Evolutionary conservation across 1,140 invertebrate species (phyloP).

Genomic region (Polypedilum pembai): DNA sequence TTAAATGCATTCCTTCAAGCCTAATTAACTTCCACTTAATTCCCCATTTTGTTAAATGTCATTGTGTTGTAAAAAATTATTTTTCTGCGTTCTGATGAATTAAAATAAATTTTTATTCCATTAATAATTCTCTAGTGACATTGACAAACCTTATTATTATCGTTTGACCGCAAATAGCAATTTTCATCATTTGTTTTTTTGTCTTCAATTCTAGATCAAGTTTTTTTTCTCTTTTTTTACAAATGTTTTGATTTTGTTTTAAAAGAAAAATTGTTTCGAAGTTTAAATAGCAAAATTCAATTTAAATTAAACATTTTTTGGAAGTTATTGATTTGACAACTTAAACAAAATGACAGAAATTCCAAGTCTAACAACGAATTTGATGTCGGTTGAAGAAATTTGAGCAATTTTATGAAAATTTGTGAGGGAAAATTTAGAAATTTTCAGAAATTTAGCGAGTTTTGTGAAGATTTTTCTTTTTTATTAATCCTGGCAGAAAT

Average conservation of each 20-base stretch:
- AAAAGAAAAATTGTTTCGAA: too few species aligned
- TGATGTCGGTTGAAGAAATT: too few species aligned
- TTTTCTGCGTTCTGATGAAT: neutral
- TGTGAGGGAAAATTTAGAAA: too few species aligned
- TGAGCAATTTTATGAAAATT: too few species aligned
- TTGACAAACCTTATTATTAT: conserved; percentile 27
- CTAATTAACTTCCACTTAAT: conserved; percentile 27
- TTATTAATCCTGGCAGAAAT: too few species aligned
- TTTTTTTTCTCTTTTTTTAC: neutral
- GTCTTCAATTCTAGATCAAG: neutral
- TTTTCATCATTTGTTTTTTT: conserved; percentile 20
- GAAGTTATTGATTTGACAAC: too few species aligned
- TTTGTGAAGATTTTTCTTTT: too few species aligned
- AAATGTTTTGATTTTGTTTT: neutral
- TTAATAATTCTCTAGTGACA: conserved; percentile 26
- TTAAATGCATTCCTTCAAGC: conserved; percentile 13
- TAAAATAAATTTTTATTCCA: neutral
- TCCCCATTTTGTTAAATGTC: conserved; percentile 23
- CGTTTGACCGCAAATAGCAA: neutral
- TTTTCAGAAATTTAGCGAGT: too few species aligned
- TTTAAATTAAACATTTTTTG: too few species aligned
- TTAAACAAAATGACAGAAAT: too few species aligned
- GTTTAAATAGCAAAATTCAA: too few species aligned
- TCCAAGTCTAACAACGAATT: too few species aligned
- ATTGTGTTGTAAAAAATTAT: neutral